A percentile compares a stretch with the other conserved stretches of the same genome.
Evolutionary conservation across 2,797 vertebrate genomes (phyloP).

Genomic region (Choloepus didactylus): DNA sequence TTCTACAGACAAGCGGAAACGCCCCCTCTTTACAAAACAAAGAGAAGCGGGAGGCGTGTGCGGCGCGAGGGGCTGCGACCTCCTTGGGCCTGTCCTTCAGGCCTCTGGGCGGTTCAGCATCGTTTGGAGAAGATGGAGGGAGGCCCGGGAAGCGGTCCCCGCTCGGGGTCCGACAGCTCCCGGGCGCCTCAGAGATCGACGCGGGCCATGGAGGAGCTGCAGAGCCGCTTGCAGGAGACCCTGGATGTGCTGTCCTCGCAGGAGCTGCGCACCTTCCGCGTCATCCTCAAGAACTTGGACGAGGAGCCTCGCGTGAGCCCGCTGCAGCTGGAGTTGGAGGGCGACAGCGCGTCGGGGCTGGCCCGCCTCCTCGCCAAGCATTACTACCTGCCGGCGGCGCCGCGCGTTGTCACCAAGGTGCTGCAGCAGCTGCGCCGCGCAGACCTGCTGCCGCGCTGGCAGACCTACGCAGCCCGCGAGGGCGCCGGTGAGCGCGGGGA

Average conservation of each 20-base stretch:
- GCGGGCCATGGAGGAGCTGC: neutral
- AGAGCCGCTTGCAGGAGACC: neutral
- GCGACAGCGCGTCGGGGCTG: neutral
- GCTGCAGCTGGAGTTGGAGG: constrained; percentile 59
- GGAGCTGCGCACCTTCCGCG: constrained; percentile 51
- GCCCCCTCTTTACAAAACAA: constrained; percentile 36
- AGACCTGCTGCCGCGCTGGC: constrained; percentile 38
- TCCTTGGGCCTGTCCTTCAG: neutral
- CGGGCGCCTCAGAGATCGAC: neutral
- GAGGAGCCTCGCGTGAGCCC: constrained; percentile 25
- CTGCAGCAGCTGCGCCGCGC: neutral
- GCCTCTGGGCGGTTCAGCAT: neutral
- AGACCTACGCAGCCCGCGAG: neutral
- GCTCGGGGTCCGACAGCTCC: neutral
- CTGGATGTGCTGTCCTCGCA: neutral
- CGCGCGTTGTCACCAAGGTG: constrained; percentile 28
- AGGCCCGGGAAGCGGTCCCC: neutral
- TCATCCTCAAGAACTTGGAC: neutral
- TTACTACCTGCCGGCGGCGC: neutral
- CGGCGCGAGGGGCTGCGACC: neutral
- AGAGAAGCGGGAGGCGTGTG: neutral
- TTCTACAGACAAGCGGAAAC: neutral
- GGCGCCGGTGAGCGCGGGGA: neutral
- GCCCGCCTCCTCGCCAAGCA: neutral
- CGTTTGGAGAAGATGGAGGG: neutral